Percentiles rank a stretch among this genome's conserved stretches.
These are phyloP conservation scores for Gymnothorax reevesii DNA, from an alignment of 2,797 vertebrate species.

Conservation along the genomic window DNA sequence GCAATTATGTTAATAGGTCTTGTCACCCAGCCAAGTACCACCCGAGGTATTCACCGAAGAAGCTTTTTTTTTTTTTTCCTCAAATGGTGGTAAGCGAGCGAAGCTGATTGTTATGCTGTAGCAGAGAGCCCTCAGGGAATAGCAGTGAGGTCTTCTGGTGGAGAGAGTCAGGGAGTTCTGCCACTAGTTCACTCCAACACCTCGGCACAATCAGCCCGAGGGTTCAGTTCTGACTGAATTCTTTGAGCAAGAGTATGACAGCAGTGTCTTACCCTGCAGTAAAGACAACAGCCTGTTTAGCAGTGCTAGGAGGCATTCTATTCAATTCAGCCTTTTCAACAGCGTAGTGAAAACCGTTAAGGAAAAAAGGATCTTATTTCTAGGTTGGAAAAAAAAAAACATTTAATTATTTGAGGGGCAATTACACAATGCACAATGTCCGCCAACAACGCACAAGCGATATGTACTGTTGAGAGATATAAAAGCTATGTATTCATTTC, in stretches of 20 bases:
- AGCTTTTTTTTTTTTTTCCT: background rate
- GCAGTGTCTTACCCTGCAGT: background rate
- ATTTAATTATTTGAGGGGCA: background rate
- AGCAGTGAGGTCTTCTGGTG: background rate
- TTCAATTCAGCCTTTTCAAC: background rate
- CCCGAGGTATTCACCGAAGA: background rate
- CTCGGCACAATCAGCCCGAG: background rate
- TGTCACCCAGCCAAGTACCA: slow-evolving; percentile 8
- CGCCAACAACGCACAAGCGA: background rate
- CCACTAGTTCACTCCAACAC: background rate
- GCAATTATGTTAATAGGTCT: background rate
- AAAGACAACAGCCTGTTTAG: background rate
- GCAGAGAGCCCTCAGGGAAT: background rate
- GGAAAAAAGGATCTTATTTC: background rate
- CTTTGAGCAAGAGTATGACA: background rate
- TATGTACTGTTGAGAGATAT: slow-evolving; percentile 1
- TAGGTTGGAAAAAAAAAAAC: background rate
- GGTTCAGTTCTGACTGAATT: background rate
- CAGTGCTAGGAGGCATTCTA: background rate
- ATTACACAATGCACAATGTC: background rate
- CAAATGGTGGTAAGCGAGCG: background rate
- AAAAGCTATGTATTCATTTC: background rate
- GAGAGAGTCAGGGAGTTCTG: background rate
- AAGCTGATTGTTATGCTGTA: background rate
- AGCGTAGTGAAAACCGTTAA: background rate